These are phyloP conservation scores for Girardinichthys multiradiatus DNA, from an alignment of 2,113 vertebrate genomes.

Conservation along the genomic window DNA sequence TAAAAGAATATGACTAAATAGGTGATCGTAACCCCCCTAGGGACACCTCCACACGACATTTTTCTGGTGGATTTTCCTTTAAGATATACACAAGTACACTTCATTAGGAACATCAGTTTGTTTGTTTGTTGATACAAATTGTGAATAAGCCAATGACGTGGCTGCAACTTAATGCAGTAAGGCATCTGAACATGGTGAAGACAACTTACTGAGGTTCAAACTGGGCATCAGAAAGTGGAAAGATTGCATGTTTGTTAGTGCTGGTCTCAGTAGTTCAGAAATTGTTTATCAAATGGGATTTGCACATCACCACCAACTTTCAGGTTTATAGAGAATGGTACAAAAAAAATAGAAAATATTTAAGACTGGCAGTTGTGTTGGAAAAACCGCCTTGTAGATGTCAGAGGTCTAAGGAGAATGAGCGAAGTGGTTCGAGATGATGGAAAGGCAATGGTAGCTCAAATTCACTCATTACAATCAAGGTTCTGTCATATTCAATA, in stretches of 20 bases:
- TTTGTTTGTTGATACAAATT: neutral
- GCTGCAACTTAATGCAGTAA: neutral
- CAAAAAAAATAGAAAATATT: neutral
- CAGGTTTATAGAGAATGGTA: neutral
- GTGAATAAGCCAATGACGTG: neutral
- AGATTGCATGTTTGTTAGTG: neutral
- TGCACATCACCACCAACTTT: neutral
- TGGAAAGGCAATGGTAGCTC: no score
- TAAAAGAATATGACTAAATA: neutral
- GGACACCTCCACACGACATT: neutral
- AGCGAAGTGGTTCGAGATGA: no score
- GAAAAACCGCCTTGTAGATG: no score
- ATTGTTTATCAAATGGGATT: no score
- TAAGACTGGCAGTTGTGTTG: no score
- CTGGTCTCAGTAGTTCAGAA: neutral
- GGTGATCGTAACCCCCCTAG: neutral
- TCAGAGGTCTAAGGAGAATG: no score
- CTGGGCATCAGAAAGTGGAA: neutral
- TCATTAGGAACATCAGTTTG: no score
- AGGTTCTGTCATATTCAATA: no score
- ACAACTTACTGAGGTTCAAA: neutral
- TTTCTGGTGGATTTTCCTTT: no score
- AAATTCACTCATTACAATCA: no score
- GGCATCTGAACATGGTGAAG: neutral
- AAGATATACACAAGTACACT: no score